A percentile compares a stretch with the other conserved stretches of the same genome.
These are phyloP conservation scores for Hemicordylus capensis DNA, from an alignment of 2,113 vertebrate genomes.

Conservation along the genomic window DNA sequence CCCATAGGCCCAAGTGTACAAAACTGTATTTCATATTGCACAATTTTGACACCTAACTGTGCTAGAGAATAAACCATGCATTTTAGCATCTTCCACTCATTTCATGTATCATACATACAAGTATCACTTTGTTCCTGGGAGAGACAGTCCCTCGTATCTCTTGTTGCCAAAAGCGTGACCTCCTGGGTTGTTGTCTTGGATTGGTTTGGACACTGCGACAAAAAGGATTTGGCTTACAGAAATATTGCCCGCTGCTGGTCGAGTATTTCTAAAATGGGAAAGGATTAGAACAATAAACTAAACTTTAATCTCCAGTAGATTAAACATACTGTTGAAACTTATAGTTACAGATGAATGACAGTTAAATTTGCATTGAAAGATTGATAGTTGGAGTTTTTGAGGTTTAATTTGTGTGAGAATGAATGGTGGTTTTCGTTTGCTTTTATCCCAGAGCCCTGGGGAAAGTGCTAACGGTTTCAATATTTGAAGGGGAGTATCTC, in stretches of 20 bases:
- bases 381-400: neutral
- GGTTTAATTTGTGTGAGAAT: too few species aligned
- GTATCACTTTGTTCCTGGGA: neutral
- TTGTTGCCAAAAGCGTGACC: neutral
- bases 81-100: too few species aligned
- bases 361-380: neutral
- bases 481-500: neutral
- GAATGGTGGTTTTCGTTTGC: neutral
- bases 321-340: neutral
- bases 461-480: neutral
- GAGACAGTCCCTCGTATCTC: neutral
- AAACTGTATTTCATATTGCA: too few species aligned
- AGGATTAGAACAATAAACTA: neutral
- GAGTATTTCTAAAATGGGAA: neutral
- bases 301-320: neutral
- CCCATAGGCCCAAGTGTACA: too few species aligned
- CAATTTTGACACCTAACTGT: too few species aligned
- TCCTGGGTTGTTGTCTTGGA: too few species aligned
- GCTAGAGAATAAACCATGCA: too few species aligned
- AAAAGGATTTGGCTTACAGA: neutral
- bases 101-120: too few species aligned
- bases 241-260: neutral
- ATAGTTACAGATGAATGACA: neutral
- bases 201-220: neutral
- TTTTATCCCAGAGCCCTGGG: neutral